Percentiles rank a stretch among this genome's conserved stretches.
Evolutionary conservation across 2,888 invertebrate species (phyloP).

Genomic region (Tetragonula carbonaria): DNA sequence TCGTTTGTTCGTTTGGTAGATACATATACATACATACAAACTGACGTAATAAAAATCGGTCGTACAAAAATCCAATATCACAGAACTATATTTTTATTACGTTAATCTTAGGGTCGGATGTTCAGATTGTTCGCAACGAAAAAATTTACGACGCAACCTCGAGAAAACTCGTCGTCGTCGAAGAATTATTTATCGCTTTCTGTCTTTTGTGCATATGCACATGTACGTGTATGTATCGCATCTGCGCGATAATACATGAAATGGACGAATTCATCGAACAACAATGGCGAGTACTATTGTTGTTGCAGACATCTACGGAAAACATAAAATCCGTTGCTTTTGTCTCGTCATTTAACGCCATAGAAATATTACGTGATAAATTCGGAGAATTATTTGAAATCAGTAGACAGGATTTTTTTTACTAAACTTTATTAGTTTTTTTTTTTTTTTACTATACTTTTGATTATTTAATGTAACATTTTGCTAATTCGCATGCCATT

Average conservation of each 20-base stretch:
- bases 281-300: no score
- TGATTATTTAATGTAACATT: no score
- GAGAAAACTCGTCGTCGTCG: conserved; percentile 1
- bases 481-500: no score
- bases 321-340: not conserved
- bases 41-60: not conserved
- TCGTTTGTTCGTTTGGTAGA: no score
- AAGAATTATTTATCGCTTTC: conserved; percentile 7
- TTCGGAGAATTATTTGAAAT: not conserved
- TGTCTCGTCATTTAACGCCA: not conserved
- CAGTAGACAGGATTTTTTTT: not conserved
- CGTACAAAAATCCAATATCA: not conserved
- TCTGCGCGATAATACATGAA: not conserved
- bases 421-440: no score
- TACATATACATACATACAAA: not conserved
- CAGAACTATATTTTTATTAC: not conserved
- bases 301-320: not conserved
- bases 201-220: not conserved
- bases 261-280: not conserved
- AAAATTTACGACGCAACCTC: not conserved
- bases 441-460: no score
- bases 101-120: not conserved
- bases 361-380: not conserved
- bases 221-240: not conserved
- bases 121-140: not conserved